Conservation (phyloP, 2,797 vertebrate species). For the Esox lucius region DNA sequence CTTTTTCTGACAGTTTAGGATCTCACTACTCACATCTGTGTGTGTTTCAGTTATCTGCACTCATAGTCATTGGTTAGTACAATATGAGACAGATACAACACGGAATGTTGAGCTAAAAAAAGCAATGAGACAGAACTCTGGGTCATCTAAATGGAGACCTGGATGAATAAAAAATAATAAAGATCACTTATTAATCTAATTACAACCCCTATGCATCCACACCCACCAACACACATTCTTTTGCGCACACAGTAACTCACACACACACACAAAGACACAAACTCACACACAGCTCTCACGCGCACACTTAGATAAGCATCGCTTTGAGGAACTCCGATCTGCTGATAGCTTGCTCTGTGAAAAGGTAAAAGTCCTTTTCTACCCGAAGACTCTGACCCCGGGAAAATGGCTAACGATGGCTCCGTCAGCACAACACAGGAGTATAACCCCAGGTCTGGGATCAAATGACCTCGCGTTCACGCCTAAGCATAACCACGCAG, state of each 20-base stretch:
- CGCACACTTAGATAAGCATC: constrained; percentile 52
- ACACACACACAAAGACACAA: too few relatives aligned
- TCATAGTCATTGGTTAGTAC: neutral
- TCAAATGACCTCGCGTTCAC: neutral
- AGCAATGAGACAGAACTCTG: constrained; percentile 20
- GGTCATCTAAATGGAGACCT: constrained; percentile 21
- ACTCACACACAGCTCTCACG: neutral
- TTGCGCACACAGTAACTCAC: too few relatives aligned
- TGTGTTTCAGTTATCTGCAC: neutral
- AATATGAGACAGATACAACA: constrained; percentile 1
- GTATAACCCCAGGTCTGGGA: neutral
- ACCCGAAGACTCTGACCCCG: constrained; percentile 65
- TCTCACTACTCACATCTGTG: constrained; percentile 8
- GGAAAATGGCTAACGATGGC: constrained; percentile 43
- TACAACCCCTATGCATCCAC: constrained; percentile 6
- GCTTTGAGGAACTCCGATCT: constrained; percentile 22
- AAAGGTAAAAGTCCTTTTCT: constrained; percentile 57
- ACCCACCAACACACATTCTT: neutral
- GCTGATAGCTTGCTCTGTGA: constrained; percentile 63
- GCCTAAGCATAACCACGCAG: neutral
- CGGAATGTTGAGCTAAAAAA: constrained; percentile 8
- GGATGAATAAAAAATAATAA: constrained; percentile 15
- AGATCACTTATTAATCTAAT: constrained; percentile 24
- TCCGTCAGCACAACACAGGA: constrained; percentile 38
- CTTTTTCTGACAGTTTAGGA: neutral